Percentiles rank a stretch among this genome's conserved stretches.
These are phyloP conservation scores for Prionailurus viverrinus DNA, from an alignment of 2,113 vertebrate species.

Conservation along the genomic window DNA sequence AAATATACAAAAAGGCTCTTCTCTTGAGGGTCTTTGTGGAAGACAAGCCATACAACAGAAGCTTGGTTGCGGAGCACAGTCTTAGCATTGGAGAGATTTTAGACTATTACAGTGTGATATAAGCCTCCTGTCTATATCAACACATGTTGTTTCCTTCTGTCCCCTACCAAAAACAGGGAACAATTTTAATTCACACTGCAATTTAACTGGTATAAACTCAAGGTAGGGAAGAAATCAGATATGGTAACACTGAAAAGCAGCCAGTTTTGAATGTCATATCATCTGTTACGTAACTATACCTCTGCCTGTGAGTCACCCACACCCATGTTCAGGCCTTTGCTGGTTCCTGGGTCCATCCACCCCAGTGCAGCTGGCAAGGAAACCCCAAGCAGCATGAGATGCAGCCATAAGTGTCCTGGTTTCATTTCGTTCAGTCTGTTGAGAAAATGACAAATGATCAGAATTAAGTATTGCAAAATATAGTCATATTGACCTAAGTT, in stretches of 20 bases:
- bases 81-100: background rate
- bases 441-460: constrained; percentile 73
- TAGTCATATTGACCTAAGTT: background rate
- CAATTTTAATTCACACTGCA: background rate
- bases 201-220: background rate
- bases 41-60: background rate
- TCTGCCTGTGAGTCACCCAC: constrained; percentile 79
- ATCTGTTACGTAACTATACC: constrained; percentile 85
- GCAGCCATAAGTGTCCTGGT: constrained; percentile 89
- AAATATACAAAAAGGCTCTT: background rate
- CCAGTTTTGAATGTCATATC: background rate
- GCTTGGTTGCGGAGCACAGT: background rate
- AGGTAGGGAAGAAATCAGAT: background rate
- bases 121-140: background rate
- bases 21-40: background rate
- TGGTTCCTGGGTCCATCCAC: constrained; percentile 86
- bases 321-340: constrained; percentile 71
- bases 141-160: background rate
- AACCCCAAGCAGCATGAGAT: constrained; percentile 89
- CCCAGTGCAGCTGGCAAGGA: constrained; percentile 87
- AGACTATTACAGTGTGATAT: accelerated
- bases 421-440: constrained; percentile 91
- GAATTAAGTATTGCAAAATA: background rate
- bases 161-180: background rate
- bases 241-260: background rate